Percentiles rank a stretch among this genome's conserved stretches.
Evolutionary conservation across 2,888 invertebrate species (phyloP).

Genomic region (Linnaemya vulpina): DNA sequence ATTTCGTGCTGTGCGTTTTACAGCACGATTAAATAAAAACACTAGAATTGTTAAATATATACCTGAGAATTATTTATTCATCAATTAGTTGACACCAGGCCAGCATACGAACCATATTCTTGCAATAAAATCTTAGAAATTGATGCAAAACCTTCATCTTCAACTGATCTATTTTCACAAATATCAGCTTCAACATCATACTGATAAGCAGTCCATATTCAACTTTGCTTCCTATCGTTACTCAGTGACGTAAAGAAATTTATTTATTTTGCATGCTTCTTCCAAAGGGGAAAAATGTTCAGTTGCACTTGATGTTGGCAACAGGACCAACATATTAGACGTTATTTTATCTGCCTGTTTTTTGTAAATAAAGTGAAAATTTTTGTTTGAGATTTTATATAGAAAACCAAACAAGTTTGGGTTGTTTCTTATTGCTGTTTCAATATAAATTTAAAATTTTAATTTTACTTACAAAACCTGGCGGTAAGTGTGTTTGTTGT

Average conservation of each 20-base stretch:
- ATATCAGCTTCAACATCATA: background rate
- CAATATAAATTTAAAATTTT: too few species aligned
- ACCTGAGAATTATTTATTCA: too few species aligned
- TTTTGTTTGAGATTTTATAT: too few species aligned
- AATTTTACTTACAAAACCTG: too few species aligned
- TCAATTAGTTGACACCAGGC: too few species aligned
- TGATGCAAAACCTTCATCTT: background rate
- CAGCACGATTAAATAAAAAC: too few species aligned
- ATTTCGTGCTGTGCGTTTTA: too few species aligned
- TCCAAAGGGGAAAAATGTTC: background rate
- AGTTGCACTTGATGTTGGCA: background rate
- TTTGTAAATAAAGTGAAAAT: too few species aligned
- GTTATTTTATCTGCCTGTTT: background rate
- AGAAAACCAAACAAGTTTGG: too few species aligned
- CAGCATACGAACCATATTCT: background rate
- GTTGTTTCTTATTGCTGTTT: too few species aligned
- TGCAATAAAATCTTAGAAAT: background rate
- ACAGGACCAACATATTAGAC: background rate
- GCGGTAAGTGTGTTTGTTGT: background rate
- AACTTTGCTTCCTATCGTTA: slow-evolving; percentile 18
- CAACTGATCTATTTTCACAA: background rate
- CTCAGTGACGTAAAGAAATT: slow-evolving; percentile 36
- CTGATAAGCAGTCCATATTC: slow-evolving; percentile 42
- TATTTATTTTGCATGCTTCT: slow-evolving; percentile 1
- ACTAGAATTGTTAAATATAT: too few species aligned